Conservation (phyloP, 1,140 invertebrate species). For the Polypedilum vanderplanki region DNA sequence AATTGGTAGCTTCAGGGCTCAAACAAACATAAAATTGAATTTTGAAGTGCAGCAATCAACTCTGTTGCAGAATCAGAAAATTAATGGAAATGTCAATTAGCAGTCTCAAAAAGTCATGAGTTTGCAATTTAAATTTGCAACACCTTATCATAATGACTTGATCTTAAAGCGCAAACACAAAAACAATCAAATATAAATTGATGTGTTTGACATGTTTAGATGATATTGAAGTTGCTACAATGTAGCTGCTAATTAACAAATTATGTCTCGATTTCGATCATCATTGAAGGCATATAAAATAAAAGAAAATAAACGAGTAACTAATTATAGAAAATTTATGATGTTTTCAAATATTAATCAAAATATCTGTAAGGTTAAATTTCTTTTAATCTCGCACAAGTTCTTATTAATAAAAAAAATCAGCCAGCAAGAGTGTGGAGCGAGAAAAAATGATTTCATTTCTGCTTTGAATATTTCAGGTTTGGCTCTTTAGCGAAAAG, state of each 20-base stretch:
- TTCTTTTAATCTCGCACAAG: constrained; percentile 5
- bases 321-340: constrained; percentile 24
- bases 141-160: constrained; percentile 2
- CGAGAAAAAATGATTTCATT: constrained; percentile 24
- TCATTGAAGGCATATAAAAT: neutral
- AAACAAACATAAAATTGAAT: no score
- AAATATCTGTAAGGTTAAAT: neutral
- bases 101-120: neutral
- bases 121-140: neutral
- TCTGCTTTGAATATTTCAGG: constrained; percentile 22
- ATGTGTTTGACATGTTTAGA: no score
- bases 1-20: no score
- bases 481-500: neutral
- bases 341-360: constrained; percentile 26
- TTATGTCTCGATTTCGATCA: neutral
- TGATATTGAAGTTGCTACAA: neutral
- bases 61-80: neutral
- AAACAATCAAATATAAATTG: neutral
- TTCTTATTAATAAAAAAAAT: neutral
- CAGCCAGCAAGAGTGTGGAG: neutral
- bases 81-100: constrained; percentile 6
- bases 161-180: neutral
- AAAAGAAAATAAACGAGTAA: neutral
- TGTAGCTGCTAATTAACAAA: constrained; percentile 24
- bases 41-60: no score